These are phyloP conservation scores for Hemiprocne comata DNA, from an alignment of 2,113 vertebrate genomes.

Conservation along the genomic window DNA sequence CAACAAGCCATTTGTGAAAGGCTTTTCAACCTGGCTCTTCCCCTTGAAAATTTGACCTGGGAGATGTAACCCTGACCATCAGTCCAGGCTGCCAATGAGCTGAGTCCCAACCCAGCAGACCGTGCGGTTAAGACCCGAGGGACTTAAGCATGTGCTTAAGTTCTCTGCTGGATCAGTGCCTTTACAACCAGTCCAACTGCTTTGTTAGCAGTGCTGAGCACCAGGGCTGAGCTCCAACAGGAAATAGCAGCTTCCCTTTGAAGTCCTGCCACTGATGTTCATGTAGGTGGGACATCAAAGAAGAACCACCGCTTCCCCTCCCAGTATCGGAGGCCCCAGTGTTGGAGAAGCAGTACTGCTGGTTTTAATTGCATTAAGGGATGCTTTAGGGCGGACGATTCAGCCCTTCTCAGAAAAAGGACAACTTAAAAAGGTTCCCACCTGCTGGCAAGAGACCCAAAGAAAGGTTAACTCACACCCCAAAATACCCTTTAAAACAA, in stretches of 20 bases:
- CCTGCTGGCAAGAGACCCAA: conserved; percentile 39
- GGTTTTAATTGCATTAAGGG: conserved; percentile 66
- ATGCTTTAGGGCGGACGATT: conserved; percentile 56
- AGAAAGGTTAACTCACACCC: neutral
- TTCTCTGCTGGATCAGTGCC: conserved; percentile 59
- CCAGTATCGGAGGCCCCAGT: conserved; percentile 57
- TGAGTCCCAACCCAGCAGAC: conserved; percentile 5
- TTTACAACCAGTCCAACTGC: conserved; percentile 56
- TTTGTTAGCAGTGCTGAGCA: conserved; percentile 68
- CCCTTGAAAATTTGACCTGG: neutral
- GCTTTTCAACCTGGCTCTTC: neutral
- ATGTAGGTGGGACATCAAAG: conserved; percentile 74
- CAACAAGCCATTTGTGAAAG: neutral
- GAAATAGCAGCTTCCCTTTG: conserved; percentile 70
- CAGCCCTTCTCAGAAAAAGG: conserved; percentile 57
- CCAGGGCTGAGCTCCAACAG: conserved; percentile 64
- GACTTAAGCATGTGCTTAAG: conserved; percentile 64
- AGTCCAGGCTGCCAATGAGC: neutral
- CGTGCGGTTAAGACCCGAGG: conserved; percentile 17
- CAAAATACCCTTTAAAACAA: conserved; percentile 13
- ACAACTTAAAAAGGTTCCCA: conserved; percentile 34
- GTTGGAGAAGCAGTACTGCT: conserved; percentile 65
- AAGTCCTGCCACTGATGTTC: conserved; percentile 72
- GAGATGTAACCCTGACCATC: neutral
- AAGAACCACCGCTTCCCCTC: conserved; percentile 59